A percentile compares a stretch with the other conserved stretches of the same genome.
These are phyloP conservation scores for Herpetotheres cachinnans DNA, from an alignment of 2,113 vertebrate genomes.

Conservation along the genomic window DNA sequence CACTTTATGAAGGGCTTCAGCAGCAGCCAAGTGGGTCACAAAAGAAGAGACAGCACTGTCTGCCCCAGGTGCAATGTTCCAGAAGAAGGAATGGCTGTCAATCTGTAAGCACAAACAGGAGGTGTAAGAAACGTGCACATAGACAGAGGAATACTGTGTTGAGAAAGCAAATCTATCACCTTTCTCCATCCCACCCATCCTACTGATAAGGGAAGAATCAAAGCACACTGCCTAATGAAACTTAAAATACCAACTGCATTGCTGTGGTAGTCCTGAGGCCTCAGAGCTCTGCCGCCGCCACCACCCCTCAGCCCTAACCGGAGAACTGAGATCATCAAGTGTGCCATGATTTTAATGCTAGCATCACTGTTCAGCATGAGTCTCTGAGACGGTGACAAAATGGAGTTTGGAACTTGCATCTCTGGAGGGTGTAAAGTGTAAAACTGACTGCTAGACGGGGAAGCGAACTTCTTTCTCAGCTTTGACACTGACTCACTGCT, in stretches of 20 bases:
- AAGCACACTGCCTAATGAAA: neutral
- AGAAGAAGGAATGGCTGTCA: slow-evolving; percentile 94
- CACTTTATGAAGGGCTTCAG: slow-evolving; percentile 80
- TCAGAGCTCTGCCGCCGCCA: neutral
- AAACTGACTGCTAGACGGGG: neutral
- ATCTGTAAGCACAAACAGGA: slow-evolving; percentile 68
- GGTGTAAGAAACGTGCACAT: neutral
- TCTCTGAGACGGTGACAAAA: neutral
- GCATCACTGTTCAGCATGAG: neutral
- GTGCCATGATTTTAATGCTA: neutral
- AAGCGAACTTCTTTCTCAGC: neutral
- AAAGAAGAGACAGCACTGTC: slow-evolving; percentile 84
- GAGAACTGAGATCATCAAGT: neutral
- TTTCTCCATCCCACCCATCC: too few relatives aligned
- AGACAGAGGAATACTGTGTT: neutral
- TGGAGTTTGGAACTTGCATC: neutral
- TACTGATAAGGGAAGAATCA: neutral
- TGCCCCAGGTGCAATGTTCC: slow-evolving; percentile 85
- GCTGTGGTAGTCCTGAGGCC: neutral
- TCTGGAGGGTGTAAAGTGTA: neutral
- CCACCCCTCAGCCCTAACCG: neutral
- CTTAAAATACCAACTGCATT: neutral
- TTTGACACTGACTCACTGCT: neutral
- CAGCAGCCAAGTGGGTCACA: slow-evolving; percentile 85
- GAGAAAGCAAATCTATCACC: neutral